Conservation (phyloP, 2,888 invertebrate species). For the Catonia carolina region DNA sequence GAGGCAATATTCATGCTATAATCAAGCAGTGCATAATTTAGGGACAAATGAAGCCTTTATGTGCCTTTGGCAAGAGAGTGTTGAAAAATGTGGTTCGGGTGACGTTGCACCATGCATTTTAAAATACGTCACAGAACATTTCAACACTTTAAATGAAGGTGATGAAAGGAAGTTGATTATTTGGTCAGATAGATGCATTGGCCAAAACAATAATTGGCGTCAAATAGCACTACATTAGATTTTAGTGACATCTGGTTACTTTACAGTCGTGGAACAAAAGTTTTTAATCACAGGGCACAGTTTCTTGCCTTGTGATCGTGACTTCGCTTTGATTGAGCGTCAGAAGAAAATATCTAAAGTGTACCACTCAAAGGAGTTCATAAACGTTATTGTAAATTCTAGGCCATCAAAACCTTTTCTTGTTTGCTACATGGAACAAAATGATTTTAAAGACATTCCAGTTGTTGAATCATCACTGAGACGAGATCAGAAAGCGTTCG, state of each 20-base stretch:
- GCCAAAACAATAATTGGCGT: constrained; percentile 33
- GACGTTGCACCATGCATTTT: constrained; percentile 13
- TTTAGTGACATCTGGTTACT: constrained; percentile 27
- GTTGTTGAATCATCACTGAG: constrained; percentile 17
- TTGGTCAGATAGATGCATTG: constrained; percentile 33
- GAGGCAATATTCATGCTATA: constrained; percentile 15
- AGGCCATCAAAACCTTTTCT: constrained; percentile 21
- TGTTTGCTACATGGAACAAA: constrained; percentile 15
- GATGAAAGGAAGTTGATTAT: constrained; percentile 29
- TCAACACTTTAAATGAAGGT: neutral
- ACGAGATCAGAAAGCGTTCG: constrained; percentile 26
- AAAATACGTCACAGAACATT: constrained; percentile 4
- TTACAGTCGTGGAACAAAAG: constrained; percentile 32
- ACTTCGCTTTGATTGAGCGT: constrained; percentile 28
- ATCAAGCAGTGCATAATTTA: constrained; percentile 9
- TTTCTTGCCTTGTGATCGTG: constrained; percentile 32
- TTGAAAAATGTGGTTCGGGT: constrained; percentile 11
- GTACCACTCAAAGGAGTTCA: constrained; percentile 28
- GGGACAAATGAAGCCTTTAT: constrained; percentile 7
- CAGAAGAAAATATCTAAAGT: constrained; percentile 24
- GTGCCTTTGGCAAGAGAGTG: constrained; percentile 16
- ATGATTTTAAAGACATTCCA: constrained; percentile 27
- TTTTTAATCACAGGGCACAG: constrained; percentile 31
- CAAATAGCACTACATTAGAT: constrained; percentile 18
- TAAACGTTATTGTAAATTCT: constrained; percentile 28